phyloP scores from a whole-genome alignment of 1,140 invertebrate species.

The Octopus sinensis region DNA sequence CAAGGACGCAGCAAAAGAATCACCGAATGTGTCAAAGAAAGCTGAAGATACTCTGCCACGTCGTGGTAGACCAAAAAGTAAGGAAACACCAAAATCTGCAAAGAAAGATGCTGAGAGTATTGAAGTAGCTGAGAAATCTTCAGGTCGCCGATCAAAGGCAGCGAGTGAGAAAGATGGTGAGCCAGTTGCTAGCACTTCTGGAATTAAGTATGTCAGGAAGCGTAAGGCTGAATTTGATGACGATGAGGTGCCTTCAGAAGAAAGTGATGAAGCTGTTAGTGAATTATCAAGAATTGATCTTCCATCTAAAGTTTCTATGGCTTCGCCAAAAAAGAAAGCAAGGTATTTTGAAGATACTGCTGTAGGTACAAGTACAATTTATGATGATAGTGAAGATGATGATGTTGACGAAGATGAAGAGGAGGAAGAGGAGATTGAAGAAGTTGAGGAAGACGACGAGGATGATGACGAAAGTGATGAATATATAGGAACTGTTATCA shows the following conservation, averaged over 20 bases:
- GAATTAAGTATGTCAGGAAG: neutral
- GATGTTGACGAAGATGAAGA: slow-evolving; percentile 31
- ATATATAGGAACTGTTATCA: neutral
- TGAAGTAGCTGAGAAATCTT: neutral
- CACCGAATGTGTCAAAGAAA: neutral
- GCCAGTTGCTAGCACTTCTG: slow-evolving; percentile 11
- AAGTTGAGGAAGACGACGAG: slow-evolving; percentile 19
- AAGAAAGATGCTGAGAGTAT: slow-evolving; percentile 6
- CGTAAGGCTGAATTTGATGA: neutral
- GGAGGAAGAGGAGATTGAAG: slow-evolving; percentile 18
- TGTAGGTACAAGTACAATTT: slow-evolving; percentile 9
- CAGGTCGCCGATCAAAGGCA: slow-evolving; percentile 13
- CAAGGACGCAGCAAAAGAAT: slow-evolving; percentile 13
- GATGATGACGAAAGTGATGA: slow-evolving; percentile 18
- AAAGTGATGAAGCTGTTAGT: neutral
- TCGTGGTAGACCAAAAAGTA: slow-evolving; percentile 8
- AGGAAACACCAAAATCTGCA: slow-evolving; percentile 15
- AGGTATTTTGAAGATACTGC: neutral
- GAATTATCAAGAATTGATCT: neutral
- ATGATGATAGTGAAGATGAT: slow-evolving; percentile 16
- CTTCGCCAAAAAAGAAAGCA: neutral
- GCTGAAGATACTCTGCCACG: slow-evolving; percentile 11
- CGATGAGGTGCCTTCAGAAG: neutral
- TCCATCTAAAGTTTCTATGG: neutral
- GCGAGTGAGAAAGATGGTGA: slow-evolving; percentile 14